Evolutionary conservation across 2,113 vertebrate species (phyloP).

Genomic region (Tautogolabrus adspersus): DNA sequence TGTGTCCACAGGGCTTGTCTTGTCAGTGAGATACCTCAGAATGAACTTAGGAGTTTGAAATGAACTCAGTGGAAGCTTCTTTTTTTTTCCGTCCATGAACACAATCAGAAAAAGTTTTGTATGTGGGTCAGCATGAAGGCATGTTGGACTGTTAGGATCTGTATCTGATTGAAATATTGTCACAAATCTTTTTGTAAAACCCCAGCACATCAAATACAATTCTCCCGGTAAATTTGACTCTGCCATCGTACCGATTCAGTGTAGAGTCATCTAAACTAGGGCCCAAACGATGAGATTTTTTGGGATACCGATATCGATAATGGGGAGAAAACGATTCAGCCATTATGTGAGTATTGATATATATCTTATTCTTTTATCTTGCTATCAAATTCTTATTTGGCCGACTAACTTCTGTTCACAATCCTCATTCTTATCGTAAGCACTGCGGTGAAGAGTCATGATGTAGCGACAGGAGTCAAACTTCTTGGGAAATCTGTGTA

Average conservation of each 20-base stretch:
- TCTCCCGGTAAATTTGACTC: background rate
- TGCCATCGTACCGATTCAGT: background rate
- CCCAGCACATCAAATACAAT: background rate
- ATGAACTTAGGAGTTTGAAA: constrained; percentile 5
- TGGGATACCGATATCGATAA: too few relatives aligned
- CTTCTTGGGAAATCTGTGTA: too few relatives aligned
- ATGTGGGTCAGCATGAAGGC: constrained; percentile 3
- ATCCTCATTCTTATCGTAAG: too few relatives aligned
- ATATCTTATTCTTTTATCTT: too few relatives aligned
- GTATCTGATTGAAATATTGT: background rate
- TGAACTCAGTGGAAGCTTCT: constrained; percentile 1
- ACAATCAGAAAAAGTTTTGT: background rate
- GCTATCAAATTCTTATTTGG: too few relatives aligned
- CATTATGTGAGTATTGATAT: too few relatives aligned
- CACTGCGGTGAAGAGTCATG: too few relatives aligned
- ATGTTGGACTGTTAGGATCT: background rate
- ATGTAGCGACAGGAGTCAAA: too few relatives aligned
- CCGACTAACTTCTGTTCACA: too few relatives aligned
- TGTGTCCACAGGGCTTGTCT: constrained; percentile 51
- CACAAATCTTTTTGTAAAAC: too few relatives aligned
- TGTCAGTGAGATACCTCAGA: constrained; percentile 23
- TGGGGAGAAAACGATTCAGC: too few relatives aligned
- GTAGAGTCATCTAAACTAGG: background rate
- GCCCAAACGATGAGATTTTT: too few relatives aligned
- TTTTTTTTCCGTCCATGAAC: background rate